These are phyloP conservation scores for Microplitis mediator DNA, from an alignment of 1,140 invertebrate genomes.

Conservation along the genomic window DNA sequence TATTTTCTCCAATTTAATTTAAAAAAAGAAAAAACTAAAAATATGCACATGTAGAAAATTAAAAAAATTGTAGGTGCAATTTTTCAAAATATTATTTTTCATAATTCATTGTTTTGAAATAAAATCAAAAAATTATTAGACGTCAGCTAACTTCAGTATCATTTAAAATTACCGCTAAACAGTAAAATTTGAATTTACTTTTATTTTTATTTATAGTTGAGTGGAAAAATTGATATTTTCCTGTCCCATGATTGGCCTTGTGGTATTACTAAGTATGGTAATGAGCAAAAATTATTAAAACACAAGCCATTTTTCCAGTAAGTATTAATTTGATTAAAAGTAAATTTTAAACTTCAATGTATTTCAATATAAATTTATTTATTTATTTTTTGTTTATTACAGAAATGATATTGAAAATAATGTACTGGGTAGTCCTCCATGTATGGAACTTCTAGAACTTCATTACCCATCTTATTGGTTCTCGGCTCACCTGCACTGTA, in stretches of 20 bases:
- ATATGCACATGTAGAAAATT: too few species aligned
- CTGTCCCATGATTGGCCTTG: conserved; percentile 97
- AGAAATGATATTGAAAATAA: conserved; percentile 82
- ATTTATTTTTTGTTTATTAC: conserved; percentile 44
- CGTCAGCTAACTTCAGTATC: neutral
- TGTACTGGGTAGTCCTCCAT: conserved; percentile 83
- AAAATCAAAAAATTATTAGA: too few species aligned
- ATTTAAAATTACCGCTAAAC: neutral
- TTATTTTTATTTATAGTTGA: conserved; percentile 64
- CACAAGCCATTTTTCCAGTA: conserved; percentile 86
- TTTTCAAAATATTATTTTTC: too few species aligned
- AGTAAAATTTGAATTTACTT: neutral
- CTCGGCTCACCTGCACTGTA: conserved; percentile 95
- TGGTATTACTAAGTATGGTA: conserved; percentile 86
- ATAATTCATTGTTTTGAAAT: too few species aligned
- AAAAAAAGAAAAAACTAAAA: too few species aligned
- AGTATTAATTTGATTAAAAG: conserved; percentile 49
- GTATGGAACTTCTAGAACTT: conserved; percentile 77
- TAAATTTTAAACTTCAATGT: conserved; percentile 18
- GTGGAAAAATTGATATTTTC: conserved; percentile 82
- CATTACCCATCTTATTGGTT: conserved; percentile 95
- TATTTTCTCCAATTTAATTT: too few species aligned
- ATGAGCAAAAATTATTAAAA: conserved; percentile 76
- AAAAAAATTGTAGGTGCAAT: too few species aligned
- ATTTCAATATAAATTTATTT: conserved; percentile 2